Conservation (phyloP, 2,113 vertebrate genomes). For the Morphnarchus princeps region DNA sequence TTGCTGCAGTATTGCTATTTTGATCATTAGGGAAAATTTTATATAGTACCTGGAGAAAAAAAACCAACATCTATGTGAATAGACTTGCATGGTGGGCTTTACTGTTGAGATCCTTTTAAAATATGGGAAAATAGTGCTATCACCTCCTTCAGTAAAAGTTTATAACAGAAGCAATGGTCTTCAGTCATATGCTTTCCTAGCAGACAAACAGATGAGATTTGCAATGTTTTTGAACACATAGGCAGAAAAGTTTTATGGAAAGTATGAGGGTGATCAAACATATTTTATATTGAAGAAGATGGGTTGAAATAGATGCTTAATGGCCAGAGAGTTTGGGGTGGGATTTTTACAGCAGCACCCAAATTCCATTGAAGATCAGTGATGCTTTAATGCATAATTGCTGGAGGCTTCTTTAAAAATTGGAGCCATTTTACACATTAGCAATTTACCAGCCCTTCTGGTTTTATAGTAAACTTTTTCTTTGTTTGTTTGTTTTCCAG, state of each 20-base stretch:
- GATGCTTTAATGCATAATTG: not conserved
- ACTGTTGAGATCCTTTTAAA: not conserved
- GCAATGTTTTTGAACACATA: not conserved
- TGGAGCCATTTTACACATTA: not conserved
- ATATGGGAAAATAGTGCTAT: not conserved
- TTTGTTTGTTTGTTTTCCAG: not conserved
- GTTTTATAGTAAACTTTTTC: not conserved
- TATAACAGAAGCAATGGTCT: not conserved
- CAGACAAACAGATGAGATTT: not conserved
- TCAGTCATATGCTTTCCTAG: not conserved
- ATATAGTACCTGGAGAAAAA: not conserved
- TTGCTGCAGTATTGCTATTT: not conserved
- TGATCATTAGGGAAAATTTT: not conserved
- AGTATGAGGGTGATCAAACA: not conserved
- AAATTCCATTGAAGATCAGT: not conserved
- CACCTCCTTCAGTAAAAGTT: not conserved
- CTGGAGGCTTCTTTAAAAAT: not conserved
- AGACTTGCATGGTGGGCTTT: not conserved
- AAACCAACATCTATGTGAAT: rapidly evolving
- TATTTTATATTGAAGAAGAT: not conserved
- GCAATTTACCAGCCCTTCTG: not conserved
- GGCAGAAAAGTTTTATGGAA: not conserved
- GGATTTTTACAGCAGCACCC: not conserved
- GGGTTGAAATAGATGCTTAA: not conserved
- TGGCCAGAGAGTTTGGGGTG: not conserved